These are phyloP conservation scores for Paragorgia papillata DNA, from an alignment of 92 coral and sea anemone species.

Conservation along the genomic window DNA sequence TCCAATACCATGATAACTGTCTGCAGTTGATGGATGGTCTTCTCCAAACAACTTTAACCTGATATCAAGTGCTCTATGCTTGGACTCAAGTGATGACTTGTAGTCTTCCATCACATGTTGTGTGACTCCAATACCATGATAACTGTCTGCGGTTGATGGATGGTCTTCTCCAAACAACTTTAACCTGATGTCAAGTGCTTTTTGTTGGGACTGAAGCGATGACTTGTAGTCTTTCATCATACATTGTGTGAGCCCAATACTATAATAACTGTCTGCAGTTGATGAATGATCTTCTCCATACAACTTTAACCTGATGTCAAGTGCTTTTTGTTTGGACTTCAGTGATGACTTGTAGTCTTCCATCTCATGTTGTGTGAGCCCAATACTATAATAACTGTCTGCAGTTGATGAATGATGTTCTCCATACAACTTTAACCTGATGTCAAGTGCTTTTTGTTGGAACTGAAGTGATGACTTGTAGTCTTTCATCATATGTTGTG, in stretches of 20 bases:
- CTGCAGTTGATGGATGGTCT: conserved; percentile 13
- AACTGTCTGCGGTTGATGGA: conserved; percentile 14
- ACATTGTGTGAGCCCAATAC: neutral
- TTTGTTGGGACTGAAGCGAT: neutral
- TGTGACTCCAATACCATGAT: neutral
- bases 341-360: conserved; percentile 13
- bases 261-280: neutral
- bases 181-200: neutral
- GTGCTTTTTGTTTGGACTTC: neutral
- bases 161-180: conserved; percentile 23
- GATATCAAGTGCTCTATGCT: neutral
- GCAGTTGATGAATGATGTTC: conserved; percentile 23
- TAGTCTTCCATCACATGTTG: neutral
- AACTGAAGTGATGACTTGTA: neutral
- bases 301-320: neutral
- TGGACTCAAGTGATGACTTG: neutral
- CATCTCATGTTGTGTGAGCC: neutral
- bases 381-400: neutral
- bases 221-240: neutral
- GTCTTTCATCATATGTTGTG: conserved; percentile 6
- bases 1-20: neutral
- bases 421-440: neutral
- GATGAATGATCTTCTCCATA: conserved; percentile 40
- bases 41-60: neutral
- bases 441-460: neutral